These are phyloP conservation scores for Gnathonemus echidnorhynchus DNA, from an alignment of 2,113 vertebrate species.

Conservation along the genomic window DNA sequence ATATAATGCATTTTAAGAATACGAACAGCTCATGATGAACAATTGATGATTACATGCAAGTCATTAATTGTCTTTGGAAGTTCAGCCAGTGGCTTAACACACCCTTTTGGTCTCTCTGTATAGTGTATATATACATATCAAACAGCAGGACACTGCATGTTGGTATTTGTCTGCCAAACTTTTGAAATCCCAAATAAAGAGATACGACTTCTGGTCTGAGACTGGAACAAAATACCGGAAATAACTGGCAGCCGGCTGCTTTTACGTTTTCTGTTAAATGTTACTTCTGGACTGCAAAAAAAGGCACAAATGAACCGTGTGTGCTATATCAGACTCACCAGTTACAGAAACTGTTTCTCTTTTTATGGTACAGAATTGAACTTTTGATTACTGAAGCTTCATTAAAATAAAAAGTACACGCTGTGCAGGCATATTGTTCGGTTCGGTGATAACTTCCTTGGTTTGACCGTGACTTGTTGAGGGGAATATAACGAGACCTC, in stretches of 20 bases:
- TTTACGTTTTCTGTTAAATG: neutral
- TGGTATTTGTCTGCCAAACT: slow-evolving; percentile 6
- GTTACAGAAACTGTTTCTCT: neutral
- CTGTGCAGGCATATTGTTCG: neutral
- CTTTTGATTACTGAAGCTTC: neutral
- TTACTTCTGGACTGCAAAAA: neutral
- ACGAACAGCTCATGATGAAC: neutral
- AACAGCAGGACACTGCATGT: neutral
- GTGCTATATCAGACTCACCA: neutral
- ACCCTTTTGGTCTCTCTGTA: neutral
- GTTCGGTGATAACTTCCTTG: neutral
- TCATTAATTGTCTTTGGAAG: neutral
- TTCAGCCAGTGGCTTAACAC: neutral
- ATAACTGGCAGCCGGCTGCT: neutral
- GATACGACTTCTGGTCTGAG: neutral
- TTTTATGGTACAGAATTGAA: neutral
- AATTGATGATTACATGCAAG: neutral
- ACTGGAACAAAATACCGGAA: neutral
- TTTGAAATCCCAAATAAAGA: neutral
- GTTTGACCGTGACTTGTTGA: neutral
- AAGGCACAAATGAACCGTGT: neutral
- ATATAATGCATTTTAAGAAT: neutral
- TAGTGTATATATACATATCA: neutral
- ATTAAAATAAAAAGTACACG: neutral
- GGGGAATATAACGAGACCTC: neutral